Conservation (phyloP, 2,888 invertebrate genomes). For the Limnephilus rhombicus region DNA sequence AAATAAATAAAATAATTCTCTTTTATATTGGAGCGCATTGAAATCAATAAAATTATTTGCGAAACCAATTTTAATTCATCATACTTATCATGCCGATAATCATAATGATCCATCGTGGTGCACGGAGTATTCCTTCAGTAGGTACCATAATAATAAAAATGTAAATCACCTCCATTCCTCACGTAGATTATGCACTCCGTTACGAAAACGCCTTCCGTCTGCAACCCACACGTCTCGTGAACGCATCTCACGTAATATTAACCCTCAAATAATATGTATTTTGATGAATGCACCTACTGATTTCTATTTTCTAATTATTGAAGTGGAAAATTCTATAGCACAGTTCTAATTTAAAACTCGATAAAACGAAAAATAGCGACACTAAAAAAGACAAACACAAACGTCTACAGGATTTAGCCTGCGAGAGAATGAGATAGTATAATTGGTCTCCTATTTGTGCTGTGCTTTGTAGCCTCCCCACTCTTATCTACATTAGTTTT, state of each 20-base stretch:
- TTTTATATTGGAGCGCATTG: background rate
- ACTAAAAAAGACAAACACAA: too few species aligned
- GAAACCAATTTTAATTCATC: background rate
- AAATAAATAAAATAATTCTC: background rate
- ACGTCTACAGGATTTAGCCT: too few species aligned
- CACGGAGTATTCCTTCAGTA: background rate
- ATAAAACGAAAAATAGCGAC: too few species aligned
- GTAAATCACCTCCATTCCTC: background rate
- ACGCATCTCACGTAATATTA: background rate
- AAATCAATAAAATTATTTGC: background rate
- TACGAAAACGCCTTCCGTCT: background rate
- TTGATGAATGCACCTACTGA: background rate
- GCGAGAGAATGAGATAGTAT: too few species aligned
- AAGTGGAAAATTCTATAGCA: too few species aligned
- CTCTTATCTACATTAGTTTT: too few species aligned
- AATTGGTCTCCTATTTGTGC: too few species aligned
- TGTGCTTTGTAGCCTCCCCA: too few species aligned
- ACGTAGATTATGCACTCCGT: slow-evolving; percentile 1
- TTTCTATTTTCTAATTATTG: background rate
- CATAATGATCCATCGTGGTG: background rate
- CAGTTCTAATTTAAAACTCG: too few species aligned
- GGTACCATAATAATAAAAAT: background rate
- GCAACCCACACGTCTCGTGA: background rate
- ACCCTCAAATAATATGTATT: background rate
- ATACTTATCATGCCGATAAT: background rate